These are phyloP conservation scores for Lanistes nyassanus DNA, from an alignment of 1,140 invertebrate species.

Conservation along the genomic window DNA sequence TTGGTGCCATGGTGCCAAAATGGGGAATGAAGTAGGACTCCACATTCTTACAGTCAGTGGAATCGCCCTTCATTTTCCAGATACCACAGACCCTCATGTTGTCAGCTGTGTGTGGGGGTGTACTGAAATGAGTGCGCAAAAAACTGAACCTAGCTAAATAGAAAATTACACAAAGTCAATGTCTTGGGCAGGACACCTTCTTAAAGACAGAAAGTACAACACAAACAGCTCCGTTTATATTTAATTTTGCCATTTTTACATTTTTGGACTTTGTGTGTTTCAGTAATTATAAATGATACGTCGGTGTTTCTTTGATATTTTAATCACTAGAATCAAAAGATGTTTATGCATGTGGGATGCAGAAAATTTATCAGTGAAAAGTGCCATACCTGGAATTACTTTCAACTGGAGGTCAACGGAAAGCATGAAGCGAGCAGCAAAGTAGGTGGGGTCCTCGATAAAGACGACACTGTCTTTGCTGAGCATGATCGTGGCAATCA, in stretches of 20 bases:
- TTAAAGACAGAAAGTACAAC: not conserved
- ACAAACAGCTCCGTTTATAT: not conserved
- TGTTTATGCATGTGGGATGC: no score
- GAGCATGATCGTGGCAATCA: constrained; percentile 72
- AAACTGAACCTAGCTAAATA: not conserved
- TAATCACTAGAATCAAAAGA: no score
- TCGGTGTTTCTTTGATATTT: not conserved
- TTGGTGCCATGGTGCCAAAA: no score
- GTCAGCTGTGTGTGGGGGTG: no score
- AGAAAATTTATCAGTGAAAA: no score
- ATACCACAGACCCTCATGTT: no score
- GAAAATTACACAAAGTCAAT: not conserved
- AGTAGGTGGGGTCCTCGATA: constrained; percentile 77
- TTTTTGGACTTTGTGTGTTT: not conserved
- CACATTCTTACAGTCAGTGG: no score
- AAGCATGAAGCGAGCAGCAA: constrained; percentile 73
- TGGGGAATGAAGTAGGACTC: no score
- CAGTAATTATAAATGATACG: not conserved
- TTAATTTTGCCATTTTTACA: not conserved
- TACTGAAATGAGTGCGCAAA: no score
- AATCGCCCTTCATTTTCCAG: no score
- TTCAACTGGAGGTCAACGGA: constrained; percentile 70
- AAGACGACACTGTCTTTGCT: constrained; percentile 73
- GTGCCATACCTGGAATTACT: constrained; percentile 69
- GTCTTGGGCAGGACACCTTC: no score